Conservation (phyloP, 1,140 invertebrate species). For the Brachionus angularis region DNA sequence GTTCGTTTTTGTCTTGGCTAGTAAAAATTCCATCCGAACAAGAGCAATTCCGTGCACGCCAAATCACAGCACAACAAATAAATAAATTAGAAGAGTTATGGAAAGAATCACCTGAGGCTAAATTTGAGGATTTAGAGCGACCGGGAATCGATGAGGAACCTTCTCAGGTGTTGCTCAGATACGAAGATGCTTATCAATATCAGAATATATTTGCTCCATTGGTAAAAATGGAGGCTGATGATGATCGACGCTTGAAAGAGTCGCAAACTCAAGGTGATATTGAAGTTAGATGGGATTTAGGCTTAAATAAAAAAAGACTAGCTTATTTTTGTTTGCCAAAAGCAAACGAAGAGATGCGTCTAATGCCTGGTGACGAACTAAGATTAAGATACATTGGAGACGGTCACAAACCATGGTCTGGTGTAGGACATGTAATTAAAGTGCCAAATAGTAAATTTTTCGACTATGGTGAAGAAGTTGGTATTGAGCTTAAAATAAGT, state of each 20-base stretch:
- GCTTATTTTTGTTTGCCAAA: conserved; percentile 60
- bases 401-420: conserved; percentile 77
- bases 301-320: conserved; percentile 94
- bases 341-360: conserved; percentile 72
- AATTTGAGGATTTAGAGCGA: conserved; percentile 93
- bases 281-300: conserved; percentile 95
- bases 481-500: conserved; percentile 87
- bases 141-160: conserved; percentile 95
- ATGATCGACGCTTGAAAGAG: conserved; percentile 95
- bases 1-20: conserved; percentile 89
- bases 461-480: conserved; percentile 94
- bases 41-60: conserved; percentile 85
- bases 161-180: conserved; percentile 84
- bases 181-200: conserved; percentile 98
- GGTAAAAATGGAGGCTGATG: conserved; percentile 94
- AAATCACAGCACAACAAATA: conserved; percentile 92
- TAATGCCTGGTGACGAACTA: conserved; percentile 99
- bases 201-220: conserved; percentile 96
- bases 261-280: conserved; percentile 97
- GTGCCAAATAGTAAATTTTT: conserved; percentile 76
- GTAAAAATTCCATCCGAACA: conserved; percentile 87
- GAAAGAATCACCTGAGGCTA: conserved; percentile 96
- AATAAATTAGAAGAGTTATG: conserved; percentile 96
- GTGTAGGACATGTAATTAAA: conserved; percentile 92
- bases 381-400: conserved; percentile 87